phyloP scores from a whole-genome alignment of 2,797 vertebrate species.

The Macropodus opercularis region DNA sequence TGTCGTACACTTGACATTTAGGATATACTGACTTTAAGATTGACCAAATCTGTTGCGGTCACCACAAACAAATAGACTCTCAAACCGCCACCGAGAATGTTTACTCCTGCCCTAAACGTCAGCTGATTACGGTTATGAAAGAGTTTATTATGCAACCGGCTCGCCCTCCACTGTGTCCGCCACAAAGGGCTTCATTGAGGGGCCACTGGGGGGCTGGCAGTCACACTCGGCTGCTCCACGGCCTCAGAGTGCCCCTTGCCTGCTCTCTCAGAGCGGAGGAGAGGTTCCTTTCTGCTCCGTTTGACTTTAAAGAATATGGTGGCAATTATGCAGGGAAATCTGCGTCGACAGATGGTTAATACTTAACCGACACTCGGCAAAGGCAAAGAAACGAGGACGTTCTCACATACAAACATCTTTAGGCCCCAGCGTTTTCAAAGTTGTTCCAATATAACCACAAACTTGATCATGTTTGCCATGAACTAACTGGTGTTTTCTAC shows the following conservation, averaged over 20 bases:
- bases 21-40: too few species aligned
- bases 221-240: constrained; percentile 39
- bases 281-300: constrained; percentile 7
- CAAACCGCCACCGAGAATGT: constrained; percentile 1
- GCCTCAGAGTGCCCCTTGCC: constrained; percentile 19
- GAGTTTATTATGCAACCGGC: constrained; percentile 67
- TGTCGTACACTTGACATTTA: too few species aligned
- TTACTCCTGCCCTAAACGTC: constrained; percentile 31
- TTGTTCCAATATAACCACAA: too few species aligned
- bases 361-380: background rate
- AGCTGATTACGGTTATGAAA: constrained; percentile 73
- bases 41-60: background rate
- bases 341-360: background rate
- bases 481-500: background rate
- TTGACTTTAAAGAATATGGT: background rate
- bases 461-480: background rate
- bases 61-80: constrained; percentile 6
- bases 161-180: constrained; percentile 28
- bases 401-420: background rate
- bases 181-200: constrained; percentile 79
- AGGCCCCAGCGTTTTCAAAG: background rate
- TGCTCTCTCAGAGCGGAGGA: constrained; percentile 21
- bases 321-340: background rate
- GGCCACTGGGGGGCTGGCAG: constrained; percentile 34
- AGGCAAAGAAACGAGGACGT: background rate